Conservation (phyloP, 23 tunicate species). For the Botrylloides violaceus region DNA sequence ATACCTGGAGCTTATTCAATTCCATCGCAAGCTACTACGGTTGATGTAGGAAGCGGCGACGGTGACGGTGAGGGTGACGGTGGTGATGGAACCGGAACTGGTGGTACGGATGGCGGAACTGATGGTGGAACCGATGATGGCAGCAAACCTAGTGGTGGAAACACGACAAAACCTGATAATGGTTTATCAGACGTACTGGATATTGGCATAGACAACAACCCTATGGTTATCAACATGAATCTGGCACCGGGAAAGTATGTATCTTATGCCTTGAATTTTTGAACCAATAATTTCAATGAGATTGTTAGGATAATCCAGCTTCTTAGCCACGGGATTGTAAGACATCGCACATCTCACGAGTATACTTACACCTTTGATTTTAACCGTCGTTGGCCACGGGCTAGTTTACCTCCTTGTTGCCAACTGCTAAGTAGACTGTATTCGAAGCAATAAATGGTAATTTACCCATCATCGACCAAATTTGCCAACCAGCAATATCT, state of each 20-base stretch:
- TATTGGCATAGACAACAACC: constrained; percentile 9
- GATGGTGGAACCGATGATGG: neutral
- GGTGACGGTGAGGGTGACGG: neutral
- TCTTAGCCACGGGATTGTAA: neutral
- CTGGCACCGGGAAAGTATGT: constrained; percentile 52
- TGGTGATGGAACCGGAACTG: neutral
- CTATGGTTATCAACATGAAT: constrained; percentile 49
- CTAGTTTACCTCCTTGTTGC: no score
- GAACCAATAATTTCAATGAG: no score
- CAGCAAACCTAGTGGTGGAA: constrained; percentile 25
- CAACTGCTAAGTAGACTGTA: no score
- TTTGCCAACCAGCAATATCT: no score
- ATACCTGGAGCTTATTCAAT: constrained; percentile 15
- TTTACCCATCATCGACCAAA: no score
- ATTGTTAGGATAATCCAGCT: neutral
- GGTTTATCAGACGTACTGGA: neutral
- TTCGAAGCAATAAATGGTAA: no score
- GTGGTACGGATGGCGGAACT: neutral
- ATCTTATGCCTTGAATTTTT: neutral
- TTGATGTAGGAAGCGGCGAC: constrained; percentile 14
- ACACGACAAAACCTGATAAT: neutral
- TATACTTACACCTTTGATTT: neutral
- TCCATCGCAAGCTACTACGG: neutral
- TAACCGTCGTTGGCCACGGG: no score
- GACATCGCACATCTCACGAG: no score